These are phyloP conservation scores for Himalopsyche phryganea DNA, from an alignment of 1,140 invertebrate species.

Conservation along the genomic window DNA sequence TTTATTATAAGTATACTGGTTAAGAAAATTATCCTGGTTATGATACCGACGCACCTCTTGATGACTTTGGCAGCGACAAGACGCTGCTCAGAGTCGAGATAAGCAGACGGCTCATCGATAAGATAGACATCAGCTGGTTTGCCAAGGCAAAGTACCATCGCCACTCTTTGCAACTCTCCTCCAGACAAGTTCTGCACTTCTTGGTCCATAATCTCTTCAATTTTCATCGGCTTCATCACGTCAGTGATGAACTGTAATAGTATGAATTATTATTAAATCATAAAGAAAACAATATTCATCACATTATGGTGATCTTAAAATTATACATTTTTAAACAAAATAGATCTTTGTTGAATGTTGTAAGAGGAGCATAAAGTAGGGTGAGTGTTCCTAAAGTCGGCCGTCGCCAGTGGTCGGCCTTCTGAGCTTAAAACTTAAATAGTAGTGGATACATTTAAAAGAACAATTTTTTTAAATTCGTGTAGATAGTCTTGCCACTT, in stretches of 20 bases:
- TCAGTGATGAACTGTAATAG: constrained; percentile 89
- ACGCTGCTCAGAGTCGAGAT: constrained; percentile 99
- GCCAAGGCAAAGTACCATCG: constrained; percentile 91
- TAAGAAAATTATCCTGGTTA: too few relatives aligned
- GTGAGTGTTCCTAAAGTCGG: too few relatives aligned
- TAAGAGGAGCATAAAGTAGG: too few relatives aligned
- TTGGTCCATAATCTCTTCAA: constrained; percentile 98
- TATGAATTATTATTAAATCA: background rate
- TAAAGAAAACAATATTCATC: too few relatives aligned
- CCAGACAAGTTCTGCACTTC: constrained; percentile 99
- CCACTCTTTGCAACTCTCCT: constrained; percentile 98
- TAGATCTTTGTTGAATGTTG: too few relatives aligned
- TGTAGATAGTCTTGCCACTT: too few relatives aligned
- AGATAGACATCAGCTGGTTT: constrained; percentile 99
- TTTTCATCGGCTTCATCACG: constrained; percentile 97
- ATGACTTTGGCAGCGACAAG: constrained; percentile 98
- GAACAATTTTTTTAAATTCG: too few relatives aligned
- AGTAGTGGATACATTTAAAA: too few relatives aligned
- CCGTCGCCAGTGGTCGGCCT: too few relatives aligned
- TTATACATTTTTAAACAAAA: background rate
- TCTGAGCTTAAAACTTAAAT: too few relatives aligned
- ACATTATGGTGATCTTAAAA: too few relatives aligned
- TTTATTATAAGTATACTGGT: too few relatives aligned
- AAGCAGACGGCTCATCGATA: constrained; percentile 98
- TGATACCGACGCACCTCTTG: constrained; percentile 82